Percentiles rank a stretch among this genome's conserved stretches.
phyloP scores from a whole-genome alignment of 2,888 invertebrate species.

The Sarcophaga rosellei region DNA sequence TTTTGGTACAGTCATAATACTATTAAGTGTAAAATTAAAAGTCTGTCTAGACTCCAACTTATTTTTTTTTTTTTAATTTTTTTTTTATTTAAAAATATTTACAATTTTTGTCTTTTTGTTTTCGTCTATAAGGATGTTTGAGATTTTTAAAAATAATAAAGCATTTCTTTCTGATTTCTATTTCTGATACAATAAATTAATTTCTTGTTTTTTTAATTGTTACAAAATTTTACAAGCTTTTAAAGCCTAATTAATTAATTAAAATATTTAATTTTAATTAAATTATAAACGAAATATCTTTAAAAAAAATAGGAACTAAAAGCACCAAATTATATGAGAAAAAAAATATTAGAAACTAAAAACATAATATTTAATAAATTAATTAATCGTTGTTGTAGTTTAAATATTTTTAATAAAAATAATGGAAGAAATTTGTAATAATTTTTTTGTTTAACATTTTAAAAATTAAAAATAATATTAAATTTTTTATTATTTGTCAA shows the following conservation, averaged over 20 bases:
- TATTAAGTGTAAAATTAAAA: constrained; percentile 57
- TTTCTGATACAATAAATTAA: background rate
- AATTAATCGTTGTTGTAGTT: constrained; percentile 56
- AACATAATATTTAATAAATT: constrained; percentile 37
- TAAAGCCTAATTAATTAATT: constrained; percentile 42
- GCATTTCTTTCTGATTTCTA: constrained; percentile 45
- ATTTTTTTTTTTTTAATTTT: background rate
- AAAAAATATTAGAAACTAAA: constrained; percentile 16
- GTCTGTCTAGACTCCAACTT: background rate
- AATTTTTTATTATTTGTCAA: background rate
- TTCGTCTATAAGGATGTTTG: constrained; percentile 18
- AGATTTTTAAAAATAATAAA: constrained; percentile 60
- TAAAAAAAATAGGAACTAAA: constrained; percentile 69
- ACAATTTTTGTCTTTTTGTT: constrained; percentile 21
- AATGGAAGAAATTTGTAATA: constrained; percentile 57
- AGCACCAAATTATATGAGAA: constrained; percentile 67
- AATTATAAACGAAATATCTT: constrained; percentile 29
- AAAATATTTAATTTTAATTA: constrained; percentile 1
- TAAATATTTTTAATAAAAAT: constrained; percentile 36
- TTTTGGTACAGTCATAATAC: constrained; percentile 72
- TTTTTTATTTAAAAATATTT: constrained; percentile 34
- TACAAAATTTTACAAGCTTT: constrained; percentile 56
- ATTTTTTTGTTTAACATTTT: background rate
- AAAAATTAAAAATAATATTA: background rate
- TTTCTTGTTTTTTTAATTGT: constrained; percentile 15